Evolutionary conservation across 1,140 invertebrate genomes (phyloP).

Genomic region (Drosophila takahashii): DNA sequence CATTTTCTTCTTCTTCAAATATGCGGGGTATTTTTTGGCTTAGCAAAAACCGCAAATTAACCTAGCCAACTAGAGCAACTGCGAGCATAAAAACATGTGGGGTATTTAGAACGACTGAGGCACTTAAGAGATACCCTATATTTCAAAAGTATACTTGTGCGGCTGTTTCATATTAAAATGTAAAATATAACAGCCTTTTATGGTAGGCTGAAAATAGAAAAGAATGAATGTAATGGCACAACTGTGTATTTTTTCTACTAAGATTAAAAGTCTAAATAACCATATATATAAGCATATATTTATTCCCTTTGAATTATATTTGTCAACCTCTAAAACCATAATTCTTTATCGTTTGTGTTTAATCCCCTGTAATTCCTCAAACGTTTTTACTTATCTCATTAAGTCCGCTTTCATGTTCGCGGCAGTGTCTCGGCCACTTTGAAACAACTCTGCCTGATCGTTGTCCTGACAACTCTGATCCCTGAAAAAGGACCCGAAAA

Average conservation of each 20-base stretch:
- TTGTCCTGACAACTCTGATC: slow-evolving; percentile 47
- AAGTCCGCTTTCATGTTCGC: slow-evolving; percentile 13
- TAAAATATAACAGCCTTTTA: too few relatives aligned
- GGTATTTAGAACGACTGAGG: not conserved
- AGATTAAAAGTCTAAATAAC: too few relatives aligned
- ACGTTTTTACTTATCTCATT: slow-evolving; percentile 14
- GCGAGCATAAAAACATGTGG: slow-evolving; percentile 3
- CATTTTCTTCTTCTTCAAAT: slow-evolving; percentile 16
- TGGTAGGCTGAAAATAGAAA: not conserved
- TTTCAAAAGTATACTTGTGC: not conserved
- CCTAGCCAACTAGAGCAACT: slow-evolving; percentile 39
- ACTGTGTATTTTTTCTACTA: too few relatives aligned
- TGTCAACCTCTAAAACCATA: slow-evolving; percentile 6
- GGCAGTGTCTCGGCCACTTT: slow-evolving; percentile 5
- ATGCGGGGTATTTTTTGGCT: slow-evolving; percentile 56
- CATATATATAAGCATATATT: not conserved
- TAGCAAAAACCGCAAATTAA: slow-evolving; percentile 71
- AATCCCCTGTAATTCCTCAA: slow-evolving; percentile 10
- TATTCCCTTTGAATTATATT: slow-evolving; percentile 3
- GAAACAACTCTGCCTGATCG: slow-evolving; percentile 22
- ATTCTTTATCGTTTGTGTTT: not conserved
- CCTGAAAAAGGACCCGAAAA: slow-evolving; percentile 20
- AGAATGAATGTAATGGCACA: not conserved
- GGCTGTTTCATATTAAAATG: too few relatives aligned
- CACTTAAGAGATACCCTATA: slow-evolving; percentile 2